Base-by-base conservation (phyloP, 2,113 vertebrate species). In the Colossoma macropomum region DNA sequence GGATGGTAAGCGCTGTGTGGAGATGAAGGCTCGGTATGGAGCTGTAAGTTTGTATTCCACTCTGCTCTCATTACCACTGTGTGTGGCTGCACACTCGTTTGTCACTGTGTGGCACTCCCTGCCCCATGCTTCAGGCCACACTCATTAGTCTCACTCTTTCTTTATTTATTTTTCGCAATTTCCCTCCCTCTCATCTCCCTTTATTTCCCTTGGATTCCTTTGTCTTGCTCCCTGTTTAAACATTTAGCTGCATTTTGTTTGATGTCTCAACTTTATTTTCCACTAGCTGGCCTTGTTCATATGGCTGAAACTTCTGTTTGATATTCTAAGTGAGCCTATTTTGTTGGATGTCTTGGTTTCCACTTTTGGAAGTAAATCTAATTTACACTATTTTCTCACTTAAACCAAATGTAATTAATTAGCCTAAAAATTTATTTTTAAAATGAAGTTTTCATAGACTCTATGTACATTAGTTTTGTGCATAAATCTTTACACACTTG, bases 11-110 rank as follows among this genome's bases (percentile, higher is more conserved):
- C 28, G 45, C 62, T 27, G 81, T 28, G 59, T n/a, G 19, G 6
- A 45, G 52, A 74, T 68, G 28, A 48, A 45, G 69, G 60, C 48
- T 77, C 59, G 48, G 75, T 50, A 41, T 71, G 77, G 71, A 69
- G 30, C 63, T 65, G 79, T 21, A 48, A 62, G 80, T 85, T 83
- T 80, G 77, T 75, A 52, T 62, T 76, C 38, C 25, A 28, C 78
- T 74, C 50, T 34, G 74, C 74, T 84, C 81, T 84, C 84, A 85
- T 85, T 86, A 87, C 60, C 59, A 45, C 28, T 62, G 62, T 69
- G 74, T 69, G 75, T 50, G 74, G 52, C 32, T 66, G 74, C 59
- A 68, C 28, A 41, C 78, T 84, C 70, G 54, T 79, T 85, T 70
- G 84, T 81, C 77, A 79, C 59, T 4, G 69, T 59, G 75, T 79